Conservation (phyloP, 2,888 invertebrate genomes). For the Marasmarcha lunaedactyla region DNA sequence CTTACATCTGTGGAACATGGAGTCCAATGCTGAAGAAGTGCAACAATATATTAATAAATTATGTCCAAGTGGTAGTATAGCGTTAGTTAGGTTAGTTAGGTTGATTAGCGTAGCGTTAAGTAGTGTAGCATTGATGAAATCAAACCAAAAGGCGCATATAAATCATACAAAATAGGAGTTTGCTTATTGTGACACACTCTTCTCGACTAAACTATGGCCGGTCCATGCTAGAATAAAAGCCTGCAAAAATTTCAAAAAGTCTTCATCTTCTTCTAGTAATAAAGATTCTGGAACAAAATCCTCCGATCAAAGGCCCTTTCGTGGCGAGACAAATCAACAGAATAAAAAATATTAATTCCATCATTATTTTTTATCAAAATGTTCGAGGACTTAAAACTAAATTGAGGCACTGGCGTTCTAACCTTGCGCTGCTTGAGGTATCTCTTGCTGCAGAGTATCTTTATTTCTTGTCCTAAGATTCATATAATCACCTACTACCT, state of each 20-base stretch:
- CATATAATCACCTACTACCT: no score
- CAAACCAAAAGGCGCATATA: conserved; percentile 14
- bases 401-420: conserved; percentile 6
- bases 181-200: no score
- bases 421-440: conserved; percentile 3
- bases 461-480: no score
- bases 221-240: no score
- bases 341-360: background rate
- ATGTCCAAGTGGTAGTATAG: conserved; percentile 6
- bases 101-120: no score
- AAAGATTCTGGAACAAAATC: no score
- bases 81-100: no score
- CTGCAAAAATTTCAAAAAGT: background rate
- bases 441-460: conserved; percentile 7
- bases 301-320: conserved; percentile 8
- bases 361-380: conserved; percentile 9
- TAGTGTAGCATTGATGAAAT: conserved; percentile 16
- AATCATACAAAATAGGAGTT: conserved; percentile 6
- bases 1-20: conserved; percentile 18
- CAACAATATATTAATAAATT: conserved; percentile 10
- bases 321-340: background rate
- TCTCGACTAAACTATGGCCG: no score
- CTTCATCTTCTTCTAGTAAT: background rate
- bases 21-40: conserved; percentile 12
- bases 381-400: conserved; percentile 12